Evolutionary conservation across 2,888 invertebrate species (phyloP), one percentile per base, ranked within the genome.

Genomic region (Drosophila birchii): DNA sequence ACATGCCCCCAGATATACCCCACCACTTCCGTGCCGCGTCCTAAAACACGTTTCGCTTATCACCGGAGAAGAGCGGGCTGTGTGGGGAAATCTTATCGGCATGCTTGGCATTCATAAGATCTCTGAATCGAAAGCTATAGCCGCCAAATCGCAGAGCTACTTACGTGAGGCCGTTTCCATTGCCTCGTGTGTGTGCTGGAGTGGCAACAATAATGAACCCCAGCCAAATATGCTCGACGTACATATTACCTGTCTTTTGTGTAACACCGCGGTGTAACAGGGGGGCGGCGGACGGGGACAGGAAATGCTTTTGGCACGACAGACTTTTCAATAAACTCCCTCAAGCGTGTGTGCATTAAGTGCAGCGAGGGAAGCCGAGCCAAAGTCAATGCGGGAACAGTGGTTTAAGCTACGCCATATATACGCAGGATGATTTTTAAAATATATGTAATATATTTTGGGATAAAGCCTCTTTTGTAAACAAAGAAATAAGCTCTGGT

Each of bases 281-380:
- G n/a, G 38, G 56, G 72, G 29, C 49, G 51, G 63, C 70, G 55
- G 78, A 59, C 36, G 20, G 47, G 45, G 55, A 47, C 68, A 76
- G 67, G 80, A 75, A 85, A 80, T 85, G 86, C 85, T 79, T 76
- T 80, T 80, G 85, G 80, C 82, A 82, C 88, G 83, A 85, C 86
- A 87, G 87, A 86, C 88, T 86, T 88, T 89, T 88, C 90, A 88
- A 88, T 88, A 90, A 88, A 89, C 90, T 90, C 88, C 90, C 89
- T 86, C 87, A 81, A 89, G 90, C 90, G 83, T 89, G 90, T 90
- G 90, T 88, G 90, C 90, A 89, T 87, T 90, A 83, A 90, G 81
- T 87, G 89, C 88, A 88, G 88, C 64, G 56, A 70, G 78, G 86
- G 79, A 57, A 61, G 60, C 58, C 41, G 81, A 86, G 78, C 76